These are phyloP conservation scores for Andrena trimmerana DNA, from an alignment of 2,888 invertebrate genomes.

Conservation along the genomic window DNA sequence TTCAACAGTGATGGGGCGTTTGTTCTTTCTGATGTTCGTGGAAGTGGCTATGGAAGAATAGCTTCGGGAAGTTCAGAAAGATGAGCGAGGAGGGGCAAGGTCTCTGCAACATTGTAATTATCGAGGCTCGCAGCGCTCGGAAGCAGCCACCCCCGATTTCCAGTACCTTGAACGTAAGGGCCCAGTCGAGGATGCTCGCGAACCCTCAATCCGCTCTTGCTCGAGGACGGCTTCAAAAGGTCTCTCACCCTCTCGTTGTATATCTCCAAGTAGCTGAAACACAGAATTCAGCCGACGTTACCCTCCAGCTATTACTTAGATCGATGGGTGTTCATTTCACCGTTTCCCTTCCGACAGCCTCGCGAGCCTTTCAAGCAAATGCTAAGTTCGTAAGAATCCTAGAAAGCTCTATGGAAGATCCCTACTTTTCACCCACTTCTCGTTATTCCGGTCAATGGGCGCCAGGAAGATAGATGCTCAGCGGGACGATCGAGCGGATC, in stretches of 20 bases:
- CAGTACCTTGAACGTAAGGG: constrained; percentile 92
- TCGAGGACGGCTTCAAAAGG: constrained; percentile 86
- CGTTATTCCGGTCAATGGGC: neutral
- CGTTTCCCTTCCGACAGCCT: neutral
- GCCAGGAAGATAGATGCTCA: neutral
- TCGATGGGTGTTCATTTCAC: constrained; percentile 32
- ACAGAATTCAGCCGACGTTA: constrained; percentile 42
- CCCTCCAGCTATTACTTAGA: constrained; percentile 20
- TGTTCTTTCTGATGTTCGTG: neutral
- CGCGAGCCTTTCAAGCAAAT: no score
- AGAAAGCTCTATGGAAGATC: neutral
- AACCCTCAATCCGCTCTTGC: constrained; percentile 87
- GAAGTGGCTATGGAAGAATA: neutral
- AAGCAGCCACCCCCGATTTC: constrained; percentile 28
- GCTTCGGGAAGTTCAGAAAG: neutral
- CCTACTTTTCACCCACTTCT: constrained; percentile 3
- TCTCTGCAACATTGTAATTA: constrained; percentile 18
- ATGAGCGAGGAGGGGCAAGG: neutral
- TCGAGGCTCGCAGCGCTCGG: neutral
- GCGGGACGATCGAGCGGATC: neutral
- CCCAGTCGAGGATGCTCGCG: constrained; percentile 92
- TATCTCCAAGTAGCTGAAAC: constrained; percentile 86
- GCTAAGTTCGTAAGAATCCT: no score
- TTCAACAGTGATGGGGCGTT: neutral
- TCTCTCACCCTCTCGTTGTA: constrained; percentile 90